Conservation (phyloP, 2,888 invertebrate species). For the Chironomus tentans region DNA sequence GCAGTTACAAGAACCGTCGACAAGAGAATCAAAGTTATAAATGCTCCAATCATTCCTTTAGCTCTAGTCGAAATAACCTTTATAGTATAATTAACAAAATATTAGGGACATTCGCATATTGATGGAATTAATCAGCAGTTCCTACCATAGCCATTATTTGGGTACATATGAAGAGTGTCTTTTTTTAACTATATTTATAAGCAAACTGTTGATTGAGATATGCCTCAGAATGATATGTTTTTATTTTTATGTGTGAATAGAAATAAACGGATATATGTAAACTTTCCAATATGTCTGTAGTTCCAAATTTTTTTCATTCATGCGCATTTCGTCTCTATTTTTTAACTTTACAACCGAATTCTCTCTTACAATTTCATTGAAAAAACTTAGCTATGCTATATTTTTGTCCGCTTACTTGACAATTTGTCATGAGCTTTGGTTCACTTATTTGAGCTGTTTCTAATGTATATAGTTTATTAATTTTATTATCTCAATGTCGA, state of each 20-base stretch:
- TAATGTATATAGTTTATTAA: no score
- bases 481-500: no score
- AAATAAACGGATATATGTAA: neutral
- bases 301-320: neutral
- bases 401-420: no score
- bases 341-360: no score
- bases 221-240: slow-evolving; percentile 3
- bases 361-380: no score
- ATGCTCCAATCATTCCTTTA: slow-evolving; percentile 51
- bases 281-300: neutral
- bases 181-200: neutral
- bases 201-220: slow-evolving; percentile 8
- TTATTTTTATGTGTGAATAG: neutral
- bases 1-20: slow-evolving; percentile 50
- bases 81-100: slow-evolving; percentile 38
- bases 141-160: neutral
- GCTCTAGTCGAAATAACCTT: slow-evolving; percentile 57
- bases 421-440: no score
- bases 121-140: neutral
- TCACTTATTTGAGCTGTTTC: no score
- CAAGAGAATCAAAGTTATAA: slow-evolving; percentile 48
- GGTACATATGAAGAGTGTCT: neutral
- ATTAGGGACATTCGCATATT: neutral
- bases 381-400: no score
- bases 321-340: neutral